Conservation (phyloP, 2,888 invertebrate genomes). For the Hoplodrina ambigua region DNA sequence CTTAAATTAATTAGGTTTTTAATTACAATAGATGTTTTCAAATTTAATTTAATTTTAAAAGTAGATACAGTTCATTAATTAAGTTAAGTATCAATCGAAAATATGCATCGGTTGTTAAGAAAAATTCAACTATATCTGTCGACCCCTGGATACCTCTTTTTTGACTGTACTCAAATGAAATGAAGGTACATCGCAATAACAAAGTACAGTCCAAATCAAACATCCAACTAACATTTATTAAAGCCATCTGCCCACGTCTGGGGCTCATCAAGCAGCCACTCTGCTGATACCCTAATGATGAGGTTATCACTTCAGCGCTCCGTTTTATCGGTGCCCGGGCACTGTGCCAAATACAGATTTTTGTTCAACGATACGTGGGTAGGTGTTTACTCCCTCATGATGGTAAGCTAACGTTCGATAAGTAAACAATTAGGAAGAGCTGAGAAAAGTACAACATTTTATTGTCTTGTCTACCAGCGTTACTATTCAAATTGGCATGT, state of each 20-base stretch:
- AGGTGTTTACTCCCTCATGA: not conserved
- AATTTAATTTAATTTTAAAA: no score
- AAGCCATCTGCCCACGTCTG: constrained; percentile 46
- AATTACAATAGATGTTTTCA: no score
- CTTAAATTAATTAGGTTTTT: no score
- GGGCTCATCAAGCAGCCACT: constrained; percentile 51
- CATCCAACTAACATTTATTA: constrained; percentile 21
- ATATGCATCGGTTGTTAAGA: no score
- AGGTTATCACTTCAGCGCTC: constrained; percentile 50
- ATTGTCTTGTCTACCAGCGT: no score
- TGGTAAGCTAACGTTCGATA: not conserved
- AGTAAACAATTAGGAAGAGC: not conserved
- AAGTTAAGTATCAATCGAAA: no score
- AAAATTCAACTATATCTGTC: no score
- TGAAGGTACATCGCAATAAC: not conserved
- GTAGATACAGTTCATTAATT: no score
- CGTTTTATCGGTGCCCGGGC: constrained; percentile 52
- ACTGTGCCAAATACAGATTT: constrained; percentile 55
- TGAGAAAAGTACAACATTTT: no score
- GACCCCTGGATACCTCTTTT: no score
- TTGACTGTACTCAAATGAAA: not conserved
- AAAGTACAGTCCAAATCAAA: not conserved
- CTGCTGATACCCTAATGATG: constrained; percentile 58
- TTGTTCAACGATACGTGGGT: constrained; percentile 27
- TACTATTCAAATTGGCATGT: no score